Evolutionary conservation across 2,797 vertebrate species (phyloP).

Genomic region (Galagoides demidoff): DNA sequence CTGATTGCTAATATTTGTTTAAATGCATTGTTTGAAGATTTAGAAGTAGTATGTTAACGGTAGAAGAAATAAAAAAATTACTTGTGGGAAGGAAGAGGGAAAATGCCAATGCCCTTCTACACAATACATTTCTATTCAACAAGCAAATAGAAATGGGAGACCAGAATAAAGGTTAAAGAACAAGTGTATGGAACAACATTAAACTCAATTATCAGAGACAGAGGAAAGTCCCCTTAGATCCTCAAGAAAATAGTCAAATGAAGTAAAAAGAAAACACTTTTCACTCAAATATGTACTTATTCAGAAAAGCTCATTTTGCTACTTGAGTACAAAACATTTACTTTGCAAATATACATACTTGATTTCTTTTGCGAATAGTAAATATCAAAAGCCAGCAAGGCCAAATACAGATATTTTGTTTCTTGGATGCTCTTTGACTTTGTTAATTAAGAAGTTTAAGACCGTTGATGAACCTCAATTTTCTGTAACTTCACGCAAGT

Average conservation of each 20-base stretch:
- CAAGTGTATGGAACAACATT: conserved; percentile 51
- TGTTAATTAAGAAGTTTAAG: conserved; percentile 75
- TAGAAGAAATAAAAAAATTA: background rate
- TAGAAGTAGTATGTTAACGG: background rate
- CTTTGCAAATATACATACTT: conserved; percentile 78
- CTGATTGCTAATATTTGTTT: conserved; percentile 34
- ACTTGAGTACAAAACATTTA: conserved; percentile 70
- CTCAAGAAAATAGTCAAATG: conserved; percentile 62
- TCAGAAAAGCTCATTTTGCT: conserved; percentile 70
- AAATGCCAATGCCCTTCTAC: background rate
- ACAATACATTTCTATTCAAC: background rate
- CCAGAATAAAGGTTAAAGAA: background rate
- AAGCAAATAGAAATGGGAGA: conserved; percentile 27
- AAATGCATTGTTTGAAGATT: conserved; percentile 17
- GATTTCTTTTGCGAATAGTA: conserved; percentile 80
- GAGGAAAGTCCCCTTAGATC: conserved; percentile 65
- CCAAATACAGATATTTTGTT: conserved; percentile 68
- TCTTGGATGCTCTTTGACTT: conserved; percentile 69
- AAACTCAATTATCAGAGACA: conserved; percentile 66
- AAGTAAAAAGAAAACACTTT: conserved; percentile 68
- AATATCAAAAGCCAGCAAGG: conserved; percentile 76
- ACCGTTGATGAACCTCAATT: conserved; percentile 65
- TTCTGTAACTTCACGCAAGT: conserved; percentile 47
- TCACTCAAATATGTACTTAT: conserved; percentile 65
- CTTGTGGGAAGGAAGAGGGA: background rate